Base-by-base conservation (phyloP, 1,140 invertebrate species). In the Heliothis subflexa region DNA sequence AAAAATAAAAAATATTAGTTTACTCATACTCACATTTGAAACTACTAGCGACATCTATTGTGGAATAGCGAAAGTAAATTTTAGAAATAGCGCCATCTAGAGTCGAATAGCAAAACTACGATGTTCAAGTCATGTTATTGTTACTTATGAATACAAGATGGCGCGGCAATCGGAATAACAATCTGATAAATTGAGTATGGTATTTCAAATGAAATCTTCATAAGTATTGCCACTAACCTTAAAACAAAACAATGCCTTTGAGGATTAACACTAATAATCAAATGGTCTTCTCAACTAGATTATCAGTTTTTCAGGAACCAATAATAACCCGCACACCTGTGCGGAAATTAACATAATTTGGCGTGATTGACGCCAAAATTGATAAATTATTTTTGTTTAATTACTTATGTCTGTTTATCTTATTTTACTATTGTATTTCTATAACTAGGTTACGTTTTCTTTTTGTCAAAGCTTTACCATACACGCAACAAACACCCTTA, bases 21-120 rank as follows among this genome's bases (percentile, higher is more conserved):
- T 21, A 62, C 13, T 25, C 21, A 49, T 21, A n/a, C 7, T 49
- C 14, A 28, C 62, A 40, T 9, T 18, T 5, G 3, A 12, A 5
- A 21, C 52, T 13, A 59, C 7, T 45, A 79, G 73, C 77, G 86
- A 57, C 81, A 86, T 83, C 88, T 88, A 76, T 12, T 54, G 78
- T 52, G 18, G 10, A 86, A 12, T 81, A 83, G 85, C 12, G 21
- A 47, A 75, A 78, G 1, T n/a, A 45, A n/a, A 81, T 64, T 10
- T n/a, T 0, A 0, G 28, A 11, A 45, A 2, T 18, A 79, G 66
- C 77, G 86, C 59, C 79, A 86, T 81, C 88, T 88, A 81, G 14
- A 47, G 77, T 50, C 47, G 13, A 86, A 16, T 81, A 83, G 85
- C 5, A 21, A 52, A 78, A 79, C 28, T 55, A 45, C 14, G 3